Conservation (phyloP, 2,888 invertebrate species). For the Tachina lurida region DNA sequence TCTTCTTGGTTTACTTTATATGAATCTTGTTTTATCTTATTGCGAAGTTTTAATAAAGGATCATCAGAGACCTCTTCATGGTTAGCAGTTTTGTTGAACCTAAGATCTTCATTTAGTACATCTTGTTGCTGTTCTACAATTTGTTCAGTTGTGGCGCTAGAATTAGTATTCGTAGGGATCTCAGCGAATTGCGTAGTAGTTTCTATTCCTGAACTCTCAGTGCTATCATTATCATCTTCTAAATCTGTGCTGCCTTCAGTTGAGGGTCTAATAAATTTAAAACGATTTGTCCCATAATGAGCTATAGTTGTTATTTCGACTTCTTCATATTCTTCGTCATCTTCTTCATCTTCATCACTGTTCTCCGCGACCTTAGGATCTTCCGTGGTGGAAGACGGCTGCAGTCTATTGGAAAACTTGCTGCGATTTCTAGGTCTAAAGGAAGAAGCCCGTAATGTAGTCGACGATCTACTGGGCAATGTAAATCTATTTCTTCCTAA, state of each 20-base stretch:
- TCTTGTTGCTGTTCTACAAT: background rate
- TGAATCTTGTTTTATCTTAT: constrained; percentile 68
- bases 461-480: background rate
- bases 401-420: constrained; percentile 61
- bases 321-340: constrained; percentile 32
- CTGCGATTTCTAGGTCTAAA: constrained; percentile 64
- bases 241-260: background rate
- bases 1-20: constrained; percentile 52
- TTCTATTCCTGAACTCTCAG: background rate
- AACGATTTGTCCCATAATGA: constrained; percentile 5
- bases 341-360: constrained; percentile 44
- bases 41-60: constrained; percentile 60
- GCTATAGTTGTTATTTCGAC: background rate
- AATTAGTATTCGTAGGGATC: background rate
- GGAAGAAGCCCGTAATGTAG: constrained; percentile 28
- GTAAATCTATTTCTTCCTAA: constrained; percentile 47
- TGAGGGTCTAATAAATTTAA: constrained; percentile 27
- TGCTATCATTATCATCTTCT: constrained; percentile 19
- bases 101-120: constrained; percentile 13
- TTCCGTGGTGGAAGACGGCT: constrained; percentile 40
- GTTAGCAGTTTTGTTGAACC: background rate
- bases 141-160: constrained; percentile 58
- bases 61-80: constrained; percentile 20
- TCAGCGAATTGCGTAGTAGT: constrained; percentile 1
- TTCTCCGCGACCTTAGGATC: background rate